Evolutionary conservation across 1,140 invertebrate species (phyloP).

Genomic region (Sesamia nonagrioides): DNA sequence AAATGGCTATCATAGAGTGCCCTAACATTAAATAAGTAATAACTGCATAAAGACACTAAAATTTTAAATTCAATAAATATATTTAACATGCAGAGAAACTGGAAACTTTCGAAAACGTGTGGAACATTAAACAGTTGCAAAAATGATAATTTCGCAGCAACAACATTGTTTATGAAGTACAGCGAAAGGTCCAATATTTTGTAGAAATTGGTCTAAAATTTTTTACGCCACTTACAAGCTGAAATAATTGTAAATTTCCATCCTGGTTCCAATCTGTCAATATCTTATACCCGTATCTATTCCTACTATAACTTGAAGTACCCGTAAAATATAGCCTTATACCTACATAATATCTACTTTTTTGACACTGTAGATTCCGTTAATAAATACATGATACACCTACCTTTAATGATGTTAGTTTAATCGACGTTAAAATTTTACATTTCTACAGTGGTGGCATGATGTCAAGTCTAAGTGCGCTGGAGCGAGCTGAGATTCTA

Average conservation of each 20-base stretch:
- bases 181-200: neutral
- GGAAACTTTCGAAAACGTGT: slow-evolving; percentile 16
- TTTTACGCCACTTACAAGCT: neutral
- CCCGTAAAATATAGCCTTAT: too few species aligned
- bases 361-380: too few species aligned
- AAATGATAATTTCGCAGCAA: neutral
- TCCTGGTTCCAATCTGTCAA: too few species aligned
- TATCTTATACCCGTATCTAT: too few species aligned
- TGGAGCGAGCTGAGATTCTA: slow-evolving; percentile 73
- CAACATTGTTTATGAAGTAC: neutral
- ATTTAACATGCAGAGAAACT: slow-evolving; percentile 25
- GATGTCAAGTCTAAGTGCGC: slow-evolving; percentile 69
- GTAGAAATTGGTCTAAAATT: too few species aligned
- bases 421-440: too few species aligned
- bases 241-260: neutral
- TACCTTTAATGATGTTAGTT: too few species aligned
- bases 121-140: slow-evolving; percentile 40
- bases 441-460: slow-evolving; percentile 34
- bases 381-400: too few species aligned
- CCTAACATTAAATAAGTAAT: too few species aligned
- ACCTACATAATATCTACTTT: too few species aligned
- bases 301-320: too few species aligned
- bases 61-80: slow-evolving; percentile 25
- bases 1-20: too few species aligned
- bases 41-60: neutral